Evolutionary conservation across 2,797 vertebrate species (phyloP), one percentile per base, ranked within the genome.

Genomic region (Botia kubotai): DNA sequence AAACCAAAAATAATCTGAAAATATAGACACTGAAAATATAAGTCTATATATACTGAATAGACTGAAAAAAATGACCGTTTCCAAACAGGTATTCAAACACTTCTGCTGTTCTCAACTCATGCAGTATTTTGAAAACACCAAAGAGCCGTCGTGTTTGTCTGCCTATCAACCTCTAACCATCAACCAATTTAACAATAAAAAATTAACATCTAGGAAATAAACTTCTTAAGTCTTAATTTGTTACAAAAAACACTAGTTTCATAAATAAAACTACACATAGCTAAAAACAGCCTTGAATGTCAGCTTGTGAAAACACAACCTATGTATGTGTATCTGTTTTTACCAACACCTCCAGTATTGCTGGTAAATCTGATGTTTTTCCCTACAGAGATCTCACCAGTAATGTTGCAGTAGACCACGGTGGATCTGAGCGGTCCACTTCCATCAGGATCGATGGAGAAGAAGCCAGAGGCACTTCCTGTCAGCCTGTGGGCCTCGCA

Each of bases 331-430:
- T 48, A 1, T 63, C 55, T 75, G 33, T 76, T 65, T 57, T 69
- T 29, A 53, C 60, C 13, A 21, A 71, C 66, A 57, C 19, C 29
- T n/a, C 26, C 26, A 70, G 19, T 83, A 39, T 65, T 23, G 12
- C 43, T 23, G 39, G 39, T 52, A 62, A 43, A n/a, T 12, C 50
- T 50, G 6, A 13, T 72, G 29, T 26, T 55, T 21, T 79, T n/a
- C 57, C 14, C 33, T 65, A 39, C 14, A 1, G 46, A 23, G 46
- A 7, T 55, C 73, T 91, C 83, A 94, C 93, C 93, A 75, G 92
- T 94, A 89, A 95, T 93, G 89, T 95, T 94, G 86, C 93, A 94
- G 87, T 91, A 94, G 17, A 93, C 92, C 21, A 90, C 85, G 63
- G 93, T 90, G 0, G 92, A 90, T 52, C 65, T 85, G 84, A 95